Percentiles rank a stretch among this genome's conserved stretches.
Conservation (phyloP, 2,113 vertebrate species). For the Gallinago undulata region DNA sequence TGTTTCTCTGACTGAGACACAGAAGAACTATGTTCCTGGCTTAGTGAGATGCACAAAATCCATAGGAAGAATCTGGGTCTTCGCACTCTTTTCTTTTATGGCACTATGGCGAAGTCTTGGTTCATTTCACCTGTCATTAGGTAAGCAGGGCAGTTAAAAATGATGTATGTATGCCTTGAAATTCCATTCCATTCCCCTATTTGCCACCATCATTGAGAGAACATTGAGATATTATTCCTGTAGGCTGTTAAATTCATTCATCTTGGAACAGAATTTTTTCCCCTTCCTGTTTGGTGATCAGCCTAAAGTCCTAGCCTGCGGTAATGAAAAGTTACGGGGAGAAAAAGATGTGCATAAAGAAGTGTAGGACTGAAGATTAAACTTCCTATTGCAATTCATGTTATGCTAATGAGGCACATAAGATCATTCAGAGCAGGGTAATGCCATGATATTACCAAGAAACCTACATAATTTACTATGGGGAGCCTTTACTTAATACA, state of each 20-base stretch:
- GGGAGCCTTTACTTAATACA: constrained; percentile 47
- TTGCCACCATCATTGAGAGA: not conserved
- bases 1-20: not conserved
- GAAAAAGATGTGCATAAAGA: constrained; percentile 1
- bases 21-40: not conserved
- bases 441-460: constrained; percentile 29
- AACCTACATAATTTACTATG: constrained; percentile 37
- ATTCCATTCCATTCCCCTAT: not conserved
- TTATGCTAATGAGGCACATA: constrained; percentile 36
- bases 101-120: not conserved
- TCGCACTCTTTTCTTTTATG: not conserved
- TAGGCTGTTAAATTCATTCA: not conserved
- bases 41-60: not conserved
- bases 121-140: not conserved
- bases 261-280: not conserved
- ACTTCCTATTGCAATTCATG: constrained; percentile 25
- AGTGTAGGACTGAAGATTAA: constrained; percentile 21
- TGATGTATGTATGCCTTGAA: not conserved
- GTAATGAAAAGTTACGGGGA: constrained; percentile 43
- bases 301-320: not conserved
- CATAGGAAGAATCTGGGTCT: not conserved
- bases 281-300: not conserved
- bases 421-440: constrained; percentile 14
- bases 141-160: not conserved
- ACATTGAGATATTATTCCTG: not conserved